Evolutionary conservation across 2,797 vertebrate species (phyloP).

Genomic region (Spondyliosoma cantharus): DNA sequence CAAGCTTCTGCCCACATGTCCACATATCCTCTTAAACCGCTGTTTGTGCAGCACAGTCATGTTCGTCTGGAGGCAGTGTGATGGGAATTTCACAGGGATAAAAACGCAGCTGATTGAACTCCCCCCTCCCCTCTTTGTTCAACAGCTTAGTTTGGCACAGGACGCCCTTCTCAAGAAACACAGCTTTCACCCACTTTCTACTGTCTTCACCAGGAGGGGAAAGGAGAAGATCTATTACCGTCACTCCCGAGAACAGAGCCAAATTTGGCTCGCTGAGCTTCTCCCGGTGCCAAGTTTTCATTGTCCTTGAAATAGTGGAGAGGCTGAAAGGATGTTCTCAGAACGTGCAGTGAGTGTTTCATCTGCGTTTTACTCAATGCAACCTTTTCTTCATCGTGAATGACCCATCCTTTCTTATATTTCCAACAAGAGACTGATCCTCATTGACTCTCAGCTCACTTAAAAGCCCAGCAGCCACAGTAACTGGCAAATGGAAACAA

Average conservation of each 20-base stretch:
- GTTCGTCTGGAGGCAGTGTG: conserved; percentile 65
- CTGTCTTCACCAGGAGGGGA: conserved; percentile 64
- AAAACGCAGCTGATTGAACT: conserved; percentile 49
- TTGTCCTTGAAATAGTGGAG: conserved; percentile 52
- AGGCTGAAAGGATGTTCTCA: conserved; percentile 32
- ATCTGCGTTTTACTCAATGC: neutral
- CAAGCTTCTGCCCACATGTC: conserved; percentile 63
- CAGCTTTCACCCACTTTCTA: conserved; percentile 65
- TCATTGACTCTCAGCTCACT: neutral
- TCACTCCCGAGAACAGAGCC: conserved; percentile 55
- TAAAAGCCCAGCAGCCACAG: neutral
- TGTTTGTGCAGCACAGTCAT: conserved; percentile 53
- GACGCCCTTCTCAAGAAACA: conserved; percentile 59
- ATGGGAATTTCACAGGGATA: conserved; percentile 79
- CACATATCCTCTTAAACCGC: conserved; percentile 37
- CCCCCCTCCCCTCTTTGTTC: conserved; percentile 45
- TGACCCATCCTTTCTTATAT: neutral
- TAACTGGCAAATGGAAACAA: neutral
- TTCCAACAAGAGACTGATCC: neutral
- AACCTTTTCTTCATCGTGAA: neutral
- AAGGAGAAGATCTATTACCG: conserved; percentile 75
- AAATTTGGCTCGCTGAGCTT: conserved; percentile 48
- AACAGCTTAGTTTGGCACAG: conserved; percentile 74
- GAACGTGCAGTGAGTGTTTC: conserved; percentile 1
- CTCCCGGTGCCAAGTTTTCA: conserved; percentile 41